Evolutionary conservation across 2,888 invertebrate species (phyloP).

Genomic region (Sarcophaga caerulescens): DNA sequence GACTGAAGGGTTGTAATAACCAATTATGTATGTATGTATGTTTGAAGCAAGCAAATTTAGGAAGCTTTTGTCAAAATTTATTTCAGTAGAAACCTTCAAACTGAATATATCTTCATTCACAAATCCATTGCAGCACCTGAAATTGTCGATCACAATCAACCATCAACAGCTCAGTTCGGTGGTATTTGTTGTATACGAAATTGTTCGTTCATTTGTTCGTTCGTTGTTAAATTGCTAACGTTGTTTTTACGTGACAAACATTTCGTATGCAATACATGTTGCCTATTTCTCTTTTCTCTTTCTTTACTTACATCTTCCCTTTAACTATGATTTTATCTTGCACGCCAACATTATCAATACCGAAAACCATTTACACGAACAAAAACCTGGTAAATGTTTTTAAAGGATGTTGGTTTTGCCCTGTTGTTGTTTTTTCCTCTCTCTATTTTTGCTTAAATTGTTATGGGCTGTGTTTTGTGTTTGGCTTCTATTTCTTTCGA

Average conservation of each 20-base stretch:
- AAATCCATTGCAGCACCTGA: no score
- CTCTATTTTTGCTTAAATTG: not conserved
- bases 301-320: constrained; percentile 29
- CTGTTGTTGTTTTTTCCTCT: constrained; percentile 40
- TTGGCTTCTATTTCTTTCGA: not conserved
- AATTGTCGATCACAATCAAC: no score
- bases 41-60: no score
- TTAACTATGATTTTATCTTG: constrained; percentile 49
- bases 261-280: constrained; percentile 65
- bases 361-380: not conserved
- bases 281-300: not conserved
- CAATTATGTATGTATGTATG: no score
- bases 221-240: constrained; percentile 68
- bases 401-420: constrained; percentile 20
- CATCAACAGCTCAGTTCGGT: no score
- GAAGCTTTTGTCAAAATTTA: no score
- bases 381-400: constrained; percentile 44
- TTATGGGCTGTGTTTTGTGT: no score
- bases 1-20: no score
- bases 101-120: no score
- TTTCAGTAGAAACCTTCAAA: no score
- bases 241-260: constrained; percentile 68
- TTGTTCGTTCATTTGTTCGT: constrained; percentile 56
- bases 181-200: no score
- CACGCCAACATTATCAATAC: not conserved